Conservation (phyloP, 2,888 invertebrate species). For the Heliconius charithonia region DNA sequence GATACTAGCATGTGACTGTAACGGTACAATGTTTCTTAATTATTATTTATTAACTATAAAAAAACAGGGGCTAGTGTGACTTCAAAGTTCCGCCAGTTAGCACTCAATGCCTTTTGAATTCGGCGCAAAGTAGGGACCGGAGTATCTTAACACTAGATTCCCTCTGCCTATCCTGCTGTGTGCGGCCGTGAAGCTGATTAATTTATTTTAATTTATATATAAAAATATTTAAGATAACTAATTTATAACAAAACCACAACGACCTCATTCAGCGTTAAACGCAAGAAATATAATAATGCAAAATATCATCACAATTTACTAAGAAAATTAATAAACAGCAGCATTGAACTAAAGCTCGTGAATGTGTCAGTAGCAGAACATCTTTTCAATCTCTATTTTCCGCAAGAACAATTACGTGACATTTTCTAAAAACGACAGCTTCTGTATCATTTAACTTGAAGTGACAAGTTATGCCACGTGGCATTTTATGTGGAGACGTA, state of each 20-base stretch:
- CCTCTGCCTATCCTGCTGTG: too few relatives aligned
- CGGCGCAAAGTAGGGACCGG: too few relatives aligned
- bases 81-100: background rate
- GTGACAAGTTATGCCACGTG: constrained; percentile 16
- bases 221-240: too few relatives aligned
- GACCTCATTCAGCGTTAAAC: background rate
- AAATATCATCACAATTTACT: background rate
- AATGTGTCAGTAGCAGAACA: background rate
- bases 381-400: constrained; percentile 22
- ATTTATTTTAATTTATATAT: too few relatives aligned
- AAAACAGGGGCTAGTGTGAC: too few relatives aligned
- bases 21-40: too few relatives aligned
- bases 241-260: background rate
- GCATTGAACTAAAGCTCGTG: background rate
- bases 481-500: constrained; percentile 8
- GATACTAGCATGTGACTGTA: too few relatives aligned
- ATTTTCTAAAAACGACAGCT: constrained; percentile 4
- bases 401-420: constrained; percentile 14
- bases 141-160: too few relatives aligned
- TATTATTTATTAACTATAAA: too few relatives aligned
- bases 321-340: background rate
- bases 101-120: too few relatives aligned
- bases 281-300: background rate
- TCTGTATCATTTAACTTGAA: constrained; percentile 22
- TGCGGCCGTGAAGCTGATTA: too few relatives aligned